Conservation (phyloP, 2,797 vertebrate species). For the Anguilla pacifica region DNA sequence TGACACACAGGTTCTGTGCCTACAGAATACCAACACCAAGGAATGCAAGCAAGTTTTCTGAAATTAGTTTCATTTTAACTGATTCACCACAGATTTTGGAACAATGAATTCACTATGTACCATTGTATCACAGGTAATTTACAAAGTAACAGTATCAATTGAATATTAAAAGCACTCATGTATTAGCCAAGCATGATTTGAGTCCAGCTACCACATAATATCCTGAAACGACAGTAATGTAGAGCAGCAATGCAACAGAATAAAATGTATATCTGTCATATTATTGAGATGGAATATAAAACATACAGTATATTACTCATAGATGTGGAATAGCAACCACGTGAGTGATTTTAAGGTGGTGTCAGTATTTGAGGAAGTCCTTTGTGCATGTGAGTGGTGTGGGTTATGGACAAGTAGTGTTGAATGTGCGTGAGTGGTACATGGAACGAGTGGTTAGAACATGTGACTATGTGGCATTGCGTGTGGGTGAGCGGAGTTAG, state of each 20-base stretch:
- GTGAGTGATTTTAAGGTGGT: not conserved
- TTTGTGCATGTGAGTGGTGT: not conserved
- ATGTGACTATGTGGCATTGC: not conserved
- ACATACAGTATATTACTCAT: not conserved
- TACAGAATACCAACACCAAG: not conserved
- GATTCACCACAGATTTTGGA: not conserved
- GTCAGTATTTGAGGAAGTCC: not conserved
- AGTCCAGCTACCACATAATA: too few relatives aligned
- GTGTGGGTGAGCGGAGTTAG: not conserved
- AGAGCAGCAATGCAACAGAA: too few relatives aligned
- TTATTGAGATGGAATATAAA: not conserved
- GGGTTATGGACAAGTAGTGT: not conserved
- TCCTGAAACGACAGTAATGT: too few relatives aligned
- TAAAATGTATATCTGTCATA: not conserved
- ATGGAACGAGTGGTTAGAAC: not conserved
- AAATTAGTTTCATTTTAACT: not conserved
- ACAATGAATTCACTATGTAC: not conserved
- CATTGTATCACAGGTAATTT: not conserved
- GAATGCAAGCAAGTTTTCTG: not conserved
- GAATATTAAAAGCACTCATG: too few relatives aligned
- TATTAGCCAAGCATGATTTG: too few relatives aligned
- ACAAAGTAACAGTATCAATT: too few relatives aligned
- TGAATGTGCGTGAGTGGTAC: not conserved
- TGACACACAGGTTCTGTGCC: not conserved
- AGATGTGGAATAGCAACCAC: not conserved